Evolutionary conservation across 2,113 vertebrate species (phyloP).

Genomic region (Neopipo cinnamomea): DNA sequence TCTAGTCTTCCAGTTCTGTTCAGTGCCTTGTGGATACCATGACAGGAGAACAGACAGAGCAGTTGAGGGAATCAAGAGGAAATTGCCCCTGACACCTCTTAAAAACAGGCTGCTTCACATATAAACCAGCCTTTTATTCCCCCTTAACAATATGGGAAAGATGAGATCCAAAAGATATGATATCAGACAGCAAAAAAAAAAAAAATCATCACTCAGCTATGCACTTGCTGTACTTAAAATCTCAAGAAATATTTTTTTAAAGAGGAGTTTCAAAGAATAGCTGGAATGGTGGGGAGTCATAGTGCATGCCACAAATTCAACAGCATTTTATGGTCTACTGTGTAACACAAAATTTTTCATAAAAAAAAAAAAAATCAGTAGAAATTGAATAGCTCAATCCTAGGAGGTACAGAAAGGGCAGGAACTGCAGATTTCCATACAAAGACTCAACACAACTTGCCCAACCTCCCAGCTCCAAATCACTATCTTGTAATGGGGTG

Average conservation of each 20-base stretch:
- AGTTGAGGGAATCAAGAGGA: not conserved
- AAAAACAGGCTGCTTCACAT: not conserved
- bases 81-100: not conserved
- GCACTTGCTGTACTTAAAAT: not conserved
- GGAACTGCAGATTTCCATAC: not conserved
- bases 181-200: not conserved
- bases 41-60: not conserved
- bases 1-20: not conserved
- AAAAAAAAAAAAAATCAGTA: not conserved
- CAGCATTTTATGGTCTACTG: not conserved
- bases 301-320: not conserved
- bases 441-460: not conserved
- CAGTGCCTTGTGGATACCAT: not conserved
- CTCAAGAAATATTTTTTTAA: not conserved
- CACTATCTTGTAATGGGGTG: not conserved
- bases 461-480: not conserved
- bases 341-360: not conserved
- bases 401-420: not conserved
- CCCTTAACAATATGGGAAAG: not conserved
- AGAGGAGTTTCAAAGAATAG: not conserved
- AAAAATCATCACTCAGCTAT: not conserved
- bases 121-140: not conserved
- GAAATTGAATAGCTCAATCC: not conserved
- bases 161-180: not conserved
- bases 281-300: not conserved